Evolutionary conservation across 2,888 invertebrate genomes (phyloP), one percentile per base, ranked within the genome.

Genomic region (Andrena trimmerana): DNA sequence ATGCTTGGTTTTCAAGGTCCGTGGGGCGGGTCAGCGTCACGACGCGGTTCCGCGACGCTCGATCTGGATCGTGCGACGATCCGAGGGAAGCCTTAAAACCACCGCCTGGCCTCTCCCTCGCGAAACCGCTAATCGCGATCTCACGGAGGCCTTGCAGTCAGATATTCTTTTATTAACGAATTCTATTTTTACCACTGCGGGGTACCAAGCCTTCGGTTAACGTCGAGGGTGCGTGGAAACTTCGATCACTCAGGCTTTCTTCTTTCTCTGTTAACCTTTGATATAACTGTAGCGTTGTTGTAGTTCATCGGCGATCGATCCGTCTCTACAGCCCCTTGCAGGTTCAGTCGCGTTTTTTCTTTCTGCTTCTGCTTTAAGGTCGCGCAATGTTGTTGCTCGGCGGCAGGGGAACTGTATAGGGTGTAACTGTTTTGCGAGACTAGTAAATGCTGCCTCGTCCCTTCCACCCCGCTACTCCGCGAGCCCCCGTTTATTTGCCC

Each of bases 361-460:
- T 80, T 24, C 65, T 52, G 2, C 27, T 63, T 74, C 54, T 75
- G 20, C 69, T 67, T 76, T 36, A 65, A 68, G 75, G 67, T 59
- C 48, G n/a, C 54, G 50, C 76, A 70, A 76, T 59, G 68, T 57
- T 62, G 16, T 50, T 52, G 52, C 59, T 16, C 50, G 78, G 2
- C 33, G n/a, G 13, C 48, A 8, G 36, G 59, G 52, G 59, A 70
- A 52, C 62, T 71, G 63, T 48, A 72, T 20, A 59, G 60, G 63
- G 74, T 52, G 57, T 79, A 85, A 88, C 87, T 85, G 86, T 90
- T 90, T 87, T 75, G 75, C 82, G 78, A 84, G 81, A 78, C 81
- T 73, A 71, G 85, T 71, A 62, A 74, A 81, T 75, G 79, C 74
- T 60, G 42, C 78, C 54, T 77, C 67, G 65, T 78, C 63, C 72